These are phyloP conservation scores for Synanthedon andrenaeformis DNA, from an alignment of 2,888 invertebrate genomes.

Conservation along the genomic window DNA sequence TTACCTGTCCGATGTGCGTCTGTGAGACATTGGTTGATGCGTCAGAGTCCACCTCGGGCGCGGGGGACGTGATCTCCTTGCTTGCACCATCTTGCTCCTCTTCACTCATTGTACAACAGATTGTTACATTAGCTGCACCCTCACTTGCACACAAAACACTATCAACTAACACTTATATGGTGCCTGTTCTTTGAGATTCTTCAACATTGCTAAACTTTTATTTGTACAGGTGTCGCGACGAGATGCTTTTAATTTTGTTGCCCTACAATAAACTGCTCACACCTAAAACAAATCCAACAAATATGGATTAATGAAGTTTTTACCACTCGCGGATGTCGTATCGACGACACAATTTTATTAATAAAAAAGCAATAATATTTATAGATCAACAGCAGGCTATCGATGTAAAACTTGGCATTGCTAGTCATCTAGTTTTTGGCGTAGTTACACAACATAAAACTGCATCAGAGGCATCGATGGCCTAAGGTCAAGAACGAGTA, in stretches of 20 bases:
- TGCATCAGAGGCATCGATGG: conserved; percentile 26
- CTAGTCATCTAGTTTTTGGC: conserved; percentile 42
- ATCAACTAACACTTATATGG: conserved; percentile 25
- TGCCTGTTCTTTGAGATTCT: conserved; percentile 32
- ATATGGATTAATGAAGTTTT: no score
- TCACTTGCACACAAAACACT: conserved; percentile 9
- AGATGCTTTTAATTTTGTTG: not conserved
- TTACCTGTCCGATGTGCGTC: conserved; percentile 35
- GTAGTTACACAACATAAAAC: conserved; percentile 63
- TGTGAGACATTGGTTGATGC: conserved; percentile 39
- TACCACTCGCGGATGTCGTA: no score
- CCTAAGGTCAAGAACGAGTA: conserved; percentile 58
- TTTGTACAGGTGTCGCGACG: conserved; percentile 26
- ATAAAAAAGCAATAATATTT: conserved; percentile 7
- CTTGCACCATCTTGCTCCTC: conserved; percentile 51
- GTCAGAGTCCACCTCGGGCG: conserved; percentile 21
- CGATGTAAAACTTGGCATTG: conserved; percentile 50
- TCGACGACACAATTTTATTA: not conserved
- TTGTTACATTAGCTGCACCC: conserved; percentile 29
- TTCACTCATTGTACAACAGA: conserved; percentile 58
- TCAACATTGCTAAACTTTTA: conserved; percentile 7
- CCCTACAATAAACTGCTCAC: not conserved
- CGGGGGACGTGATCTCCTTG: conserved; percentile 29
- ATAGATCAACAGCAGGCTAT: conserved; percentile 22
- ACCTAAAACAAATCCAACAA: not conserved